Base-by-base conservation (phyloP, 2,797 vertebrate species). In the Neomorphus geoffroyi region DNA sequence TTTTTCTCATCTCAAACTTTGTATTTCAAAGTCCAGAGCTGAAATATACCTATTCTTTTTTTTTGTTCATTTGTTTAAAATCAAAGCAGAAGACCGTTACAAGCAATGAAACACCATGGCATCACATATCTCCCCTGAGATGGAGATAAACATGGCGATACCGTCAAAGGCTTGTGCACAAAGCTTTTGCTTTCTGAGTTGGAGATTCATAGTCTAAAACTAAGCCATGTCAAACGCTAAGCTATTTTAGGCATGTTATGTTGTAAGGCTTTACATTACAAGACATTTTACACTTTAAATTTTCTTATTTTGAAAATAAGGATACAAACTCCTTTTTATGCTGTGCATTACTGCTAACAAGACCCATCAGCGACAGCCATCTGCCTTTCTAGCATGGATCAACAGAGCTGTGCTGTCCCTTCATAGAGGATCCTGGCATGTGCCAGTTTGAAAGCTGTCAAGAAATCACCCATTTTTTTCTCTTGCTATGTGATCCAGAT, bases 1-100 rank as follows among this genome's bases (percentile, higher is more conserved):
- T 86, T 41, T 89, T 87, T 86, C 53, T 91, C 50, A 54, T 95
- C 19, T 87, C 32, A 82, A 91, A 93, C 53, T 39, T 60, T n/a
- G 14, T 82, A 82, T 92, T 89, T 90, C 57, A 45, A 89, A 78
- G 53, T 80, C 15, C 30, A 89, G 50, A 80, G 12, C 21, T 87
- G 65, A 93, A 81, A 80, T 8, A 6, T 32, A 69, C 18, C 21
- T 72, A 6, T 62, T 58, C 1, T 28, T 45, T 26, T 27, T 51
- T 27, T 27, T 48, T 53, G 51, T 21, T 46, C 22, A 5, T 60
- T 37, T 64, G 11, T 82, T 65, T 48, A 73, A 30, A 80, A 66
- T 23, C 79, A 19, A 72, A 88, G 13, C 16, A 46, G 58, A 74
- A 74, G 79, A 48, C 33, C 51, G 32, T 43, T 66, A 66, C 0